phyloP scores from a whole-genome alignment of 2,888 invertebrate species.

The Azorinus chamasolen region DNA sequence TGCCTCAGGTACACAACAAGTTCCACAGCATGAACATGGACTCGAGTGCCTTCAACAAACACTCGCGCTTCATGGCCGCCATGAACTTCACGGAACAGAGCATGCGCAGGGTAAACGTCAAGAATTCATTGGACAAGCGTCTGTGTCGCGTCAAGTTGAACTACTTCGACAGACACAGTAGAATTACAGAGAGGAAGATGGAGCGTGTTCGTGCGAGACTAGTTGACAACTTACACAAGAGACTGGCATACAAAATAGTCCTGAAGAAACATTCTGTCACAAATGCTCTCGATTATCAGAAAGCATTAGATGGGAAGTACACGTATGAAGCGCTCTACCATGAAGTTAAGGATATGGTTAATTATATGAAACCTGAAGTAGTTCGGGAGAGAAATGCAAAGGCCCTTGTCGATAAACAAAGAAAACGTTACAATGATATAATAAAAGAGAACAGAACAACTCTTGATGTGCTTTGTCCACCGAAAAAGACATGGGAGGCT shows the following conservation, averaged over 20 bases:
- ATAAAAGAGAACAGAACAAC: constrained; percentile 35
- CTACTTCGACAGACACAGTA: constrained; percentile 56
- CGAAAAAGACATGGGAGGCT: constrained; percentile 43
- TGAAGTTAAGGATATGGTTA: constrained; percentile 70
- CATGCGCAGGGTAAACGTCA: constrained; percentile 58
- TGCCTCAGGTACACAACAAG: constrained; percentile 69
- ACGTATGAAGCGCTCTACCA: constrained; percentile 64
- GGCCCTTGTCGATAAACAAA: constrained; percentile 56
- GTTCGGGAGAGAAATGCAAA: constrained; percentile 65
- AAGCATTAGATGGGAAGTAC: constrained; percentile 68
- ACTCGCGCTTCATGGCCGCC: constrained; percentile 68
- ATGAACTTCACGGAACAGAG: constrained; percentile 57
- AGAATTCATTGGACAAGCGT: constrained; percentile 59
- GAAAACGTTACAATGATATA: constrained; percentile 47
- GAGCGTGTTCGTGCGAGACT: constrained; percentile 54
- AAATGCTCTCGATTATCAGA: constrained; percentile 59
- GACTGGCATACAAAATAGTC: constrained; percentile 72
- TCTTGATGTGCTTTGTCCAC: constrained; percentile 46
- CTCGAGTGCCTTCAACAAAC: constrained; percentile 57
- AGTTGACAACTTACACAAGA: constrained; percentile 54
- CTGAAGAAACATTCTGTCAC: constrained; percentile 65
- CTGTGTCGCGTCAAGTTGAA: constrained; percentile 55
- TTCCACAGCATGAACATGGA: constrained; percentile 42
- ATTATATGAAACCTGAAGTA: constrained; percentile 66
- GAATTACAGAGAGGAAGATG: constrained; percentile 36